Conservation (phyloP, 1,140 invertebrate genomes). For the Diprion similis region DNA sequence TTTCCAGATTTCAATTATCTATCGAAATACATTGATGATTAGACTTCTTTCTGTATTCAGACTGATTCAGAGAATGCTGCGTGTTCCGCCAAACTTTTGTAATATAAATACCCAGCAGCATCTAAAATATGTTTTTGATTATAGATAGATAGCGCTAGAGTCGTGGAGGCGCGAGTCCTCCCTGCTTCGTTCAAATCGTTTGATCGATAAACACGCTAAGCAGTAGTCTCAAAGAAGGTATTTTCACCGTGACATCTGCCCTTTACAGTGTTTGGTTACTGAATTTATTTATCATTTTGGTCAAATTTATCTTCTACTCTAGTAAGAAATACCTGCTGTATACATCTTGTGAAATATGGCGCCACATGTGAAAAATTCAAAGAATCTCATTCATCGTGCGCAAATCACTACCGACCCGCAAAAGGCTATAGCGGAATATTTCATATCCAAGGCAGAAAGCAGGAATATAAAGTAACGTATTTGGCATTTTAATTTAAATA, state of each 20-base stretch:
- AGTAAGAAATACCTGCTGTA: too few relatives aligned
- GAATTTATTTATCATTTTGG: neutral
- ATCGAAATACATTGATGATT: too few relatives aligned
- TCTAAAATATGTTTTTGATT: too few relatives aligned
- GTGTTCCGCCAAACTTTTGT: too few relatives aligned
- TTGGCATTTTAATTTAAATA: neutral
- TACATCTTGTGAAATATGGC: slow-evolving; percentile 9
- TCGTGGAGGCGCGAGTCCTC: neutral
- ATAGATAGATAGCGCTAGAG: neutral
- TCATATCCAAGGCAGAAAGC: slow-evolving; percentile 40
- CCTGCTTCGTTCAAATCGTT: neutral
- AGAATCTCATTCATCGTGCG: slow-evolving; percentile 33
- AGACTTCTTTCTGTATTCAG: too few relatives aligned
- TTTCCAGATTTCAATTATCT: neutral
- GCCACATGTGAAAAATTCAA: slow-evolving; percentile 14
- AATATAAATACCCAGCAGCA: too few relatives aligned
- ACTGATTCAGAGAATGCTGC: too few relatives aligned
- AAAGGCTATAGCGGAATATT: slow-evolving; percentile 38
- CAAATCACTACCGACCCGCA: slow-evolving; percentile 33
- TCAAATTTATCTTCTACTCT: neutral
- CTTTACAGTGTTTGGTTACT: too few relatives aligned
- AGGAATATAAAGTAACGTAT: slow-evolving; percentile 35
- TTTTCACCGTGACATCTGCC: too few relatives aligned
- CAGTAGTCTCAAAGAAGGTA: too few relatives aligned
- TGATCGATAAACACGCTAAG: neutral